A percentile compares a stretch with the other conserved stretches of the same genome.
Conservation (phyloP, 2,888 invertebrate genomes). For the Caenorhabditis sp. region DNA sequence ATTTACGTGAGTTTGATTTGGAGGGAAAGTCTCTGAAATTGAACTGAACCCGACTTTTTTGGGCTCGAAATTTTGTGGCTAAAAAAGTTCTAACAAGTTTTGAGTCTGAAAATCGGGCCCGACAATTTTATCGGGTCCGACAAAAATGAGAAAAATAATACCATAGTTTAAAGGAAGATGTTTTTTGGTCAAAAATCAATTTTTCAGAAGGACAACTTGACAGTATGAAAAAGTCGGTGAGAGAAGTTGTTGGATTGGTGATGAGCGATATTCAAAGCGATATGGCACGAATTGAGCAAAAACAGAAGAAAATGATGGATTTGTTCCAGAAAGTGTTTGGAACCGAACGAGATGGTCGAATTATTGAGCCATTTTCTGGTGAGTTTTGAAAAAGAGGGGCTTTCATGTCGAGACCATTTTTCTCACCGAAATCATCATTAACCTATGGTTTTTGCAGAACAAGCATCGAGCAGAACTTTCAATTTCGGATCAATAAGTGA, state of each 20-base stretch:
- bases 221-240: constrained; percentile 16
- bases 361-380: constrained; percentile 21
- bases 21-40: not conserved
- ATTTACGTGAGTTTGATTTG: constrained; percentile 29
- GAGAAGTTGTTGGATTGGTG: constrained; percentile 25
- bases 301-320: constrained; percentile 13
- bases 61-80: not conserved
- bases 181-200: not conserved
- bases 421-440: no score
- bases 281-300: constrained; percentile 18
- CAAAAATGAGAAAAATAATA: no score
- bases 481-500: not conserved
- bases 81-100: no score
- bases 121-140: no score
- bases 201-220: constrained; percentile 37
- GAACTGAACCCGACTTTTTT: not conserved
- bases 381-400: no score
- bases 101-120: no score
- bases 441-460: not conserved
- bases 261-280: constrained; percentile 32
- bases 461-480: not conserved
- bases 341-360: constrained; percentile 13
- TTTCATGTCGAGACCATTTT: no score
- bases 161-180: no score
- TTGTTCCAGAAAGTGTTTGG: constrained; percentile 21